A percentile compares a stretch with the other conserved stretches of the same genome.
Evolutionary conservation across 1,140 invertebrate species (phyloP).

Genomic region (Heliconius nattereri): DNA sequence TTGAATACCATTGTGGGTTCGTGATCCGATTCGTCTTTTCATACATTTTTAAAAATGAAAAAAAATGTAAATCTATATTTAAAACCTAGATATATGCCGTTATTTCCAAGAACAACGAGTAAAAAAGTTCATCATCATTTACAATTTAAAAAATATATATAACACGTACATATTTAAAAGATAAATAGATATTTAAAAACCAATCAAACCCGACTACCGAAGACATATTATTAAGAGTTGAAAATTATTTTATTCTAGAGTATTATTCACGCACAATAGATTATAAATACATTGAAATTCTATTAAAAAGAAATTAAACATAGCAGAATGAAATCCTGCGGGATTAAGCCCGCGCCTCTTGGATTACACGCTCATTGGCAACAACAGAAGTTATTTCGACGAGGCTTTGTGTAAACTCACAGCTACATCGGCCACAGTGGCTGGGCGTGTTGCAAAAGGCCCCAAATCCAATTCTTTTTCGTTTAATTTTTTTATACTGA

Average conservation of each 20-base stretch:
- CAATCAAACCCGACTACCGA: neutral
- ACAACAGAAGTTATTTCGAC: constrained; percentile 1
- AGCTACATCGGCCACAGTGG: neutral
- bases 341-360: neutral
- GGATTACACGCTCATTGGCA: constrained; percentile 1
- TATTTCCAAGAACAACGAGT: too few relatives aligned
- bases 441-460: neutral
- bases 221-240: neutral
- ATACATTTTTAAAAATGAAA: too few relatives aligned
- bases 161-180: too few relatives aligned
- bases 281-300: neutral
- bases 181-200: too few relatives aligned
- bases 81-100: too few relatives aligned
- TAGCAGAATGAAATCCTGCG: neutral
- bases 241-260: neutral
- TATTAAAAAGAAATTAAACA: neutral
- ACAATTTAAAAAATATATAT: too few relatives aligned
- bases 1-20: too few relatives aligned
- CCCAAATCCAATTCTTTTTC: too few relatives aligned
- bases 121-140: too few relatives aligned
- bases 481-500: too few relatives aligned
- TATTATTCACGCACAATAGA: neutral
- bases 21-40: neutral
- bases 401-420: neutral
- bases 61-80: too few relatives aligned